A percentile compares a stretch with the other conserved stretches of the same genome.
Conservation (phyloP, 1,140 invertebrate genomes). For the Drosophila orosa region DNA sequence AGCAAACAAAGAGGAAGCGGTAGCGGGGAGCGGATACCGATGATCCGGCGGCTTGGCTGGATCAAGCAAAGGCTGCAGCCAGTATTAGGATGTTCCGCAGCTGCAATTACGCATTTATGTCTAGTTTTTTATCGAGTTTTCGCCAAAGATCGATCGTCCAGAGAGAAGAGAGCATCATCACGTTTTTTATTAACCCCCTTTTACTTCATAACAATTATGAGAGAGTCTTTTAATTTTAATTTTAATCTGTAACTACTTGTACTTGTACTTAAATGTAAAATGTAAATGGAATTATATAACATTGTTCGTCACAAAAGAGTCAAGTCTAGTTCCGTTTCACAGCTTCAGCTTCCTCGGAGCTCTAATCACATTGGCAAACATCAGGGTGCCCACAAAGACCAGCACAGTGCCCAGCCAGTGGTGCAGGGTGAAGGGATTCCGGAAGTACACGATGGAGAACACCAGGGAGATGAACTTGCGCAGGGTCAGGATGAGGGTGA, state of each 20-base stretch:
- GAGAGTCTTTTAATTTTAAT: constrained; percentile 70
- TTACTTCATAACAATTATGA: constrained; percentile 47
- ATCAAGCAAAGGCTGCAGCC: constrained; percentile 51
- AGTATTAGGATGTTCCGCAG: constrained; percentile 60
- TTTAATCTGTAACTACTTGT: constrained; percentile 46
- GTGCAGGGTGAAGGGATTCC: constrained; percentile 95
- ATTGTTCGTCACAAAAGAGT: constrained; percentile 29
- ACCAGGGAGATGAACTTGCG: constrained; percentile 97
- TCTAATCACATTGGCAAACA: constrained; percentile 87
- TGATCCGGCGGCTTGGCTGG: constrained; percentile 36
- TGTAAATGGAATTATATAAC: constrained; percentile 46
- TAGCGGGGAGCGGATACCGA: not conserved
- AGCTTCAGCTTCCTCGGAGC: constrained; percentile 12
- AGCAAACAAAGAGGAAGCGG: not conserved
- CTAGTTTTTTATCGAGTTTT: constrained; percentile 54
- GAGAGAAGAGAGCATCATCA: constrained; percentile 15
- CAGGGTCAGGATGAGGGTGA: constrained; percentile 97
- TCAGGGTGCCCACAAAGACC: constrained; percentile 96
- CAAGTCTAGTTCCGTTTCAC: constrained; percentile 42
- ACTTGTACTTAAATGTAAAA: constrained; percentile 80
- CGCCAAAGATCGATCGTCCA: constrained; percentile 53
- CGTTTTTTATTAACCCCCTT: constrained; percentile 36
- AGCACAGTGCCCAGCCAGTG: constrained; percentile 97
- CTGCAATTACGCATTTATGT: constrained; percentile 59
- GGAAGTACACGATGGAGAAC: constrained; percentile 98